These are phyloP conservation scores for Chrysaora quinquecirrha DNA, from an alignment of 30 jellyfish, hydroid and myxozoan genomes.

Conservation along the genomic window DNA sequence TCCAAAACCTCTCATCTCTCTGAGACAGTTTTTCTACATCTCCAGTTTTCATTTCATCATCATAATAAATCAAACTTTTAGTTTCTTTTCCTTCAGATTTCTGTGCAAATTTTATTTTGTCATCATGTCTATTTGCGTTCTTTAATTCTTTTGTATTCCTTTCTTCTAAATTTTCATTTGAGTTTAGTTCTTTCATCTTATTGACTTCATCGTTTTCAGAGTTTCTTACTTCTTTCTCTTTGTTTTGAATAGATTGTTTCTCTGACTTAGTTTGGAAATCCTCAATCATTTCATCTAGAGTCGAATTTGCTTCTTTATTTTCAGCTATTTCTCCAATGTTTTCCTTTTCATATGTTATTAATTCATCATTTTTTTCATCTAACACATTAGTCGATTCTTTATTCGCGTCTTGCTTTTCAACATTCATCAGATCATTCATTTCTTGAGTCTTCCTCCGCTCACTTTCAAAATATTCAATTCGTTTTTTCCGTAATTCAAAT, in stretches of 20 bases:
- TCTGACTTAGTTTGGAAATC: conserved; percentile 8
- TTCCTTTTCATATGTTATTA: not conserved
- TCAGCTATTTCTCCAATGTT: not conserved
- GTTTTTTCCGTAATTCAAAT: conserved; percentile 62
- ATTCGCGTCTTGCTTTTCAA: not conserved
- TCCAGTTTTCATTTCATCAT: conserved; percentile 6
- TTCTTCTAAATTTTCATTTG: not conserved
- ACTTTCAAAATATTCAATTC: conserved; percentile 45
- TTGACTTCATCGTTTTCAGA: not conserved
- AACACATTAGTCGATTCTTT: not conserved
- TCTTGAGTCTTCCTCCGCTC: conserved; percentile 39
- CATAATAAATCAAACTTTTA: conserved; percentile 31
- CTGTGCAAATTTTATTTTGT: not conserved
- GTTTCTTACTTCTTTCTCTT: not conserved
- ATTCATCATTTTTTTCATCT: not conserved
- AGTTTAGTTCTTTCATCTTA: not conserved
- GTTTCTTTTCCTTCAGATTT: conserved; percentile 49
- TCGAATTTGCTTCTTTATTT: not conserved
- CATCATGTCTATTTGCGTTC: not conserved
- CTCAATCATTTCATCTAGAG: conserved; percentile 1
- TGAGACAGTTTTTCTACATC: not conserved
- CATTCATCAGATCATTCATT: not conserved
- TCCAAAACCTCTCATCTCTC: conserved; percentile 7
- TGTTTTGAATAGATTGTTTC: too few relatives aligned
- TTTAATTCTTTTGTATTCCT: not conserved